Percentiles rank a stretch among this genome's conserved stretches.
These are phyloP conservation scores for Cheilosia vernalis DNA, from an alignment of 2,888 invertebrate species.

Conservation along the genomic window DNA sequence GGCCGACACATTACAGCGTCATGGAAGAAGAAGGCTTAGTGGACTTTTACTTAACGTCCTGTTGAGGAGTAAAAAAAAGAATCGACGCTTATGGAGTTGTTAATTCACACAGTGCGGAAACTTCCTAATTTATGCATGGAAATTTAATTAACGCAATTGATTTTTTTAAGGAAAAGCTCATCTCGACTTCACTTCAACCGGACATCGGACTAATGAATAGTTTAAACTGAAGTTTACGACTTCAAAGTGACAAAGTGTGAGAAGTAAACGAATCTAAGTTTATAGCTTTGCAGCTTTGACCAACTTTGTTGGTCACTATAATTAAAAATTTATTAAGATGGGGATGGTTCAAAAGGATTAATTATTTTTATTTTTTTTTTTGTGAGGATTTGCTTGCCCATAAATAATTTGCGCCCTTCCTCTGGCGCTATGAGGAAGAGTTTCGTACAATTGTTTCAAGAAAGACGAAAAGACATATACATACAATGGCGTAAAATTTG, in stretches of 20 bases:
- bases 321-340: no score
- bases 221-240: conserved; percentile 6
- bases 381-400: no score
- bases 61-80: not conserved
- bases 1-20: conserved; percentile 3
- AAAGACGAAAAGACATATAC: no score
- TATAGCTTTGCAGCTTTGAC: not conserved
- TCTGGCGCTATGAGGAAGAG: no score
- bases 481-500: no score
- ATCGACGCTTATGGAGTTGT: conserved; percentile 42
- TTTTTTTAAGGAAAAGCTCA: conserved; percentile 39
- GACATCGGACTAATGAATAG: conserved; percentile 25
- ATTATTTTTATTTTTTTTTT: no score
- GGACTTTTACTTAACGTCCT: not conserved
- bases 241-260: conserved; percentile 3
- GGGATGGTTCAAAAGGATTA: no score
- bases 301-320: not conserved
- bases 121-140: conserved; percentile 66
- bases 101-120: conserved; percentile 39
- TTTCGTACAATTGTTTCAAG: no score
- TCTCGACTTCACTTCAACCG: conserved; percentile 14
- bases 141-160: conserved; percentile 65
- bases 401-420: no score
- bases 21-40: conserved; percentile 14
- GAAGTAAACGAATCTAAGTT: not conserved